These are phyloP conservation scores for Dione vanillae DNA, from an alignment of 2,888 invertebrate species.

Conservation along the genomic window DNA sequence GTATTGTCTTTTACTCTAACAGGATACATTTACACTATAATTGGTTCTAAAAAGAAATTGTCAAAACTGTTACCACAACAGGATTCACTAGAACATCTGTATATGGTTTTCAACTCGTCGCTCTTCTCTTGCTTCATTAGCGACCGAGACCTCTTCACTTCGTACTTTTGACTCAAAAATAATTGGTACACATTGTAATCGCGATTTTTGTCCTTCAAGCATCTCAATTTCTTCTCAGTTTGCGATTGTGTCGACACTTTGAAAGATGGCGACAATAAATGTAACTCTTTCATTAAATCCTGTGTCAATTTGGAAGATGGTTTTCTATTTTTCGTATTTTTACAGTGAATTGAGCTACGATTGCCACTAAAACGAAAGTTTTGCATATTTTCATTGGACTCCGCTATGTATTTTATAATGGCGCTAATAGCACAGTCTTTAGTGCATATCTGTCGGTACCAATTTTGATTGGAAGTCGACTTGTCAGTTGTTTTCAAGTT, in stretches of 20 bases:
- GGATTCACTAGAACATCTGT: conserved; percentile 67
- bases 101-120: conserved; percentile 68
- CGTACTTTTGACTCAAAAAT: conserved; percentile 53
- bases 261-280: conserved; percentile 51
- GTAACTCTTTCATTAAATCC: conserved; percentile 56
- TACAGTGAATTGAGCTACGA: conserved; percentile 16
- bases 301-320: conserved; percentile 47
- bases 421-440: conserved; percentile 57
- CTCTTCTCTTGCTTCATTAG: conserved; percentile 53
- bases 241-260: conserved; percentile 62
- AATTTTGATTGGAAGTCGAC: conserved; percentile 56
- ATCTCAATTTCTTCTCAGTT: conserved; percentile 53
- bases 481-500: conserved; percentile 48
- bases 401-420: conserved; percentile 52
- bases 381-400: conserved; percentile 44
- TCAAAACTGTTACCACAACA: conserved; percentile 45
- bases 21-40: too few relatives aligned
- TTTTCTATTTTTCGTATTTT: conserved; percentile 31
- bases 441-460: conserved; percentile 49
- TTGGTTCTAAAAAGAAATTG: background rate
- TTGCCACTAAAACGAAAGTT: conserved; percentile 45
- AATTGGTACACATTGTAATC: conserved; percentile 61
- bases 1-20: too few relatives aligned
- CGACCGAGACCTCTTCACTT: conserved; percentile 54
- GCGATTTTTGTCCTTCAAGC: conserved; percentile 48